These are phyloP conservation scores for Caenorhabditis japonica DNA, from an alignment of 2,888 invertebrate genomes.

Conservation along the genomic window DNA sequence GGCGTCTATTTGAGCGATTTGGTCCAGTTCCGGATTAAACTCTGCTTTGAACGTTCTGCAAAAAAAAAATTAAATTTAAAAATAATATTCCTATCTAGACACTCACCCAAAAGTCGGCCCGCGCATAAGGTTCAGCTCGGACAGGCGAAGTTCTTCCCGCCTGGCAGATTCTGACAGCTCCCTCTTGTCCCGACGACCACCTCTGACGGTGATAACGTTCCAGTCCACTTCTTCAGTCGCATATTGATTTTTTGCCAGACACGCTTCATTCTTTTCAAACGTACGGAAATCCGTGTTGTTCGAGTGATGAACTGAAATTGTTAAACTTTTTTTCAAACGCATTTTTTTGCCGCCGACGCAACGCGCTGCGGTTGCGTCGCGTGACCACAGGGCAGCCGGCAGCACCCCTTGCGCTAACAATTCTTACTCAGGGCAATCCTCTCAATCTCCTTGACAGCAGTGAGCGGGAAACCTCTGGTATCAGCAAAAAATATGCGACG, in stretches of 20 bases:
- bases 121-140: too few relatives aligned
- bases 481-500: constrained; percentile 24
- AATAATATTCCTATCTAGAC: too few relatives aligned
- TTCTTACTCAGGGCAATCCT: constrained; percentile 18
- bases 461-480: constrained; percentile 3
- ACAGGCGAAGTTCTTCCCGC: too few relatives aligned
- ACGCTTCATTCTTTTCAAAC: constrained; percentile 14
- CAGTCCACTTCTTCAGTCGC: constrained; percentile 14
- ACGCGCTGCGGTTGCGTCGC: too few relatives aligned
- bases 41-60: constrained; percentile 8
- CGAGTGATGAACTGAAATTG: constrained; percentile 32
- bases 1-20: constrained; percentile 3
- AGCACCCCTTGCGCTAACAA: too few relatives aligned
- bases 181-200: background rate
- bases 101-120: too few relatives aligned
- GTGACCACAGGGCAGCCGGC: too few relatives aligned
- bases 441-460: constrained; percentile 24
- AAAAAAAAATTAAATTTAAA: too few relatives aligned
- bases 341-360: too few relatives aligned
- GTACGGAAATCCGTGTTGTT: constrained; percentile 16
- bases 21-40: constrained; percentile 9
- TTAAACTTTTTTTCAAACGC: too few relatives aligned
- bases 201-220: background rate
- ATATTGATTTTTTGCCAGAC: background rate
- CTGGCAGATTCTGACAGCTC: background rate